These are phyloP conservation scores for Phyllotis vaccarum DNA, from an alignment of 2,797 vertebrate genomes.

Conservation along the genomic window DNA sequence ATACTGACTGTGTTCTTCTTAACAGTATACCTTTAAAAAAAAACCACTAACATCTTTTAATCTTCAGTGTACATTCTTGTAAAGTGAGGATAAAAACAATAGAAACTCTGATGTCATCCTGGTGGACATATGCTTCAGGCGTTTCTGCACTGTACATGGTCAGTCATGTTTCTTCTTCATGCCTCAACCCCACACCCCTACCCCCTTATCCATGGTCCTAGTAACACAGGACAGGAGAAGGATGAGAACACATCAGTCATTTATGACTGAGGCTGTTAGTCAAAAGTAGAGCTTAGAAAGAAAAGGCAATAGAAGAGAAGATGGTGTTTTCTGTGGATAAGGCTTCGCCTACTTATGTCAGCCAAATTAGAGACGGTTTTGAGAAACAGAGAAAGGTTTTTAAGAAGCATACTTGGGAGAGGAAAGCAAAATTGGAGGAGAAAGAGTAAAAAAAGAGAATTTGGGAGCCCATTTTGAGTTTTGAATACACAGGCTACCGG, in stretches of 20 bases:
- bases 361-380: background rate
- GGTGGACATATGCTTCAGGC: background rate
- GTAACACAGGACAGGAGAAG: background rate
- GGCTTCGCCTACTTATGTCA: background rate
- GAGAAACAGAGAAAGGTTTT: background rate
- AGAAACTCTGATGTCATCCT: background rate
- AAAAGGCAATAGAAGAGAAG: background rate
- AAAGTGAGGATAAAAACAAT: background rate
- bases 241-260: background rate
- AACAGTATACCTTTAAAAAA: background rate
- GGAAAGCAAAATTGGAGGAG: background rate
- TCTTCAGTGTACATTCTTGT: background rate
- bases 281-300: background rate
- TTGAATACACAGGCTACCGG: background rate
- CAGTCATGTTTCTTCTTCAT: background rate
- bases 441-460: background rate
- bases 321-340: background rate
- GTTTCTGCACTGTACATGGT: background rate
- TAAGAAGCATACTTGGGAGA: background rate
- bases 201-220: background rate
- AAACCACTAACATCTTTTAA: conserved; percentile 14
- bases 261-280: background rate
- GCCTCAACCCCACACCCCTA: too few relatives aligned
- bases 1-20: background rate
- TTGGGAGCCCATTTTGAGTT: background rate